Conservation (phyloP, 2,797 vertebrate species). For the Myotis findleyi region DNA sequence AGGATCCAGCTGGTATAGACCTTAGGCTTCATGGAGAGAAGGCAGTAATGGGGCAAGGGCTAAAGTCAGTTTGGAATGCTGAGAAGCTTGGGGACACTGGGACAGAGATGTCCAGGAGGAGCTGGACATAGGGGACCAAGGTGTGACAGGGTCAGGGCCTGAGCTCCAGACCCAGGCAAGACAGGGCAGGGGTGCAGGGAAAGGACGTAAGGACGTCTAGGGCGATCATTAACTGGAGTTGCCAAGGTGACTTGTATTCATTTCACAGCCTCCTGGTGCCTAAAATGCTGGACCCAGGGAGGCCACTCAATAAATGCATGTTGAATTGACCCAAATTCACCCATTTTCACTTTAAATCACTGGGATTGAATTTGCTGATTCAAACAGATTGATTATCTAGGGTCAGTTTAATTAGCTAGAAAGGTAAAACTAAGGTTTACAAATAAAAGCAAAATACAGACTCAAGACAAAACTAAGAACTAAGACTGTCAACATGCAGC, state of each 20-base stretch:
- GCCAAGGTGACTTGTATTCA: not conserved
- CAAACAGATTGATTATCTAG: not conserved
- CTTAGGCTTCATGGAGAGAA: not conserved
- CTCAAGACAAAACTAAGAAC: not conserved
- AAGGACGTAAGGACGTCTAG: not conserved
- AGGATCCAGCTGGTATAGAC: not conserved
- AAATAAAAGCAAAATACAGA: not conserved
- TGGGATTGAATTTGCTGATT: not conserved
- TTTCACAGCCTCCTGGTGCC: not conserved
- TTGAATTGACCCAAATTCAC: not conserved
- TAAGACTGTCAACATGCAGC: not conserved
- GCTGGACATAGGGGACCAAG: not conserved
- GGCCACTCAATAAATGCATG: no score
- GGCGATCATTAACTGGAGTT: not conserved
- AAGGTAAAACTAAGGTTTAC: not conserved
- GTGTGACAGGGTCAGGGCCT: not conserved
- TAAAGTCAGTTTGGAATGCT: not conserved
- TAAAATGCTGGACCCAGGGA: no score
- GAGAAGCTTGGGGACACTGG: not conserved
- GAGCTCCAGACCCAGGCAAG: not conserved
- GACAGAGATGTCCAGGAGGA: not conserved
- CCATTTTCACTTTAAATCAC: not conserved
- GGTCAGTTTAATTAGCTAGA: not conserved
- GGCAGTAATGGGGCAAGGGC: no score
- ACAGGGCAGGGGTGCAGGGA: no score